Base-by-base conservation (phyloP, 1,140 invertebrate genomes). In the Palaemon carinicauda region DNA sequence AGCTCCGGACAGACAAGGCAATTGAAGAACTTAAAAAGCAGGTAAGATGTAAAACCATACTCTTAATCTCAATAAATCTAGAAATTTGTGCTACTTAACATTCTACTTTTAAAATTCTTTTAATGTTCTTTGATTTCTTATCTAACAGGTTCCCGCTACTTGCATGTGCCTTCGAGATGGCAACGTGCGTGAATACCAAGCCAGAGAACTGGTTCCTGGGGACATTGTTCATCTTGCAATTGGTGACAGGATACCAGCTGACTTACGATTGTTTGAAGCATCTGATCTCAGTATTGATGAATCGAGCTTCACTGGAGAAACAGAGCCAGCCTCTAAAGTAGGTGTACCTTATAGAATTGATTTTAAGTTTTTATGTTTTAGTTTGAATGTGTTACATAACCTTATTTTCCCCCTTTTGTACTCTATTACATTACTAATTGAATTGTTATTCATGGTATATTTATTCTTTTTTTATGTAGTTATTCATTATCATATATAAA, bases 1-100 rank as follows among this genome's bases (percentile, higher is more conserved):
- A 99, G 93, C 99, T 99, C 92, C 94, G 98, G 89, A 99, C 98
- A n/a, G 99, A 99, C 92, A 98, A 99, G 92, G 99, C 98, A n/a
- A 92, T 99, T 12, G 96, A 99, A 92, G 98, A 98, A 92, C 93
- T 99, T n/a, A 99, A 97, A 89, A 99, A 99, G 93, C 93, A 99
- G 78, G 98, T 99, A 71, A 73, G 78, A 27, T 24, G 0, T 27
- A 79, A 17, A 33, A 53, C 33, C 19, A 27, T 51, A 52, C 19
- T 51, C 14, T n/a, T 65, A n/a, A 71, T 52, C n/a, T 1, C 15
- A 29, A 21, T 79, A 17, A 52, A 5, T 24, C 53, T 54, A n/a
- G 17, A 15, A 14, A 21, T 52, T 53, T n/a, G 4, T 69, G 14
- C 29, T 24, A 69, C 29, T 19, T 21, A 69, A 69, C 0, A 69